These are phyloP conservation scores for Sebastes alutus DNA, from an alignment of 2,797 vertebrate genomes.

Conservation along the genomic window DNA sequence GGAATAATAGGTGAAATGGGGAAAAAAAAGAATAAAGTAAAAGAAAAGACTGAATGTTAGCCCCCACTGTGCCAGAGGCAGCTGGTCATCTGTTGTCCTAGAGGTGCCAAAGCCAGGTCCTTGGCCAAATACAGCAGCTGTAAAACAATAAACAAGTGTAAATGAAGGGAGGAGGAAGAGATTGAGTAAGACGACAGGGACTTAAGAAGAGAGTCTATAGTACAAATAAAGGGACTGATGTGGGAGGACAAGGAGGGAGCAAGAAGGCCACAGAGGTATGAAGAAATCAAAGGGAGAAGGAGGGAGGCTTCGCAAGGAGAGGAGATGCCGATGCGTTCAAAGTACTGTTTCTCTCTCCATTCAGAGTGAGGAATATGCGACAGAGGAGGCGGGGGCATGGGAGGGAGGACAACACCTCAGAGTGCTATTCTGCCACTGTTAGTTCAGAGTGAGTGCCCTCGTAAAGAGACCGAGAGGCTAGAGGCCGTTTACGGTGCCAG, in stretches of 20 bases:
- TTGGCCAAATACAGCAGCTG: conserved; percentile 50
- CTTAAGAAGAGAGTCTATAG: background rate
- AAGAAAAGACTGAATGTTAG: background rate
- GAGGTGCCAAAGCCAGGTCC: conserved; percentile 41
- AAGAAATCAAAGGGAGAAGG: background rate
- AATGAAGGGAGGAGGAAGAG: background rate
- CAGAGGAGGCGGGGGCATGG: conserved; percentile 16
- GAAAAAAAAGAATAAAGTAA: background rate
- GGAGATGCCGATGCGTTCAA: background rate
- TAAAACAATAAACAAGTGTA: conserved; percentile 64
- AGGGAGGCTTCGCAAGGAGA: background rate
- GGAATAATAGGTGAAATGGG: background rate
- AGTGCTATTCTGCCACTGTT: conserved; percentile 18
- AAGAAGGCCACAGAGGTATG: background rate
- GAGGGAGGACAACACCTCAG: conserved; percentile 43
- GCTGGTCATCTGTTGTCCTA: conserved; percentile 34
- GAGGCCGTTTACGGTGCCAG: conserved; percentile 45
- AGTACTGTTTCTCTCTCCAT: background rate
- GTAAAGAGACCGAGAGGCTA: conserved; percentile 46
- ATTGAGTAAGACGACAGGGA: background rate
- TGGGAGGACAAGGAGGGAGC: background rate
- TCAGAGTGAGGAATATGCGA: conserved; percentile 2
- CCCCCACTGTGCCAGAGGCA: background rate
- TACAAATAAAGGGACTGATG: background rate
- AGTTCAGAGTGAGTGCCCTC: conserved; percentile 56